Conservation (phyloP, 2,888 invertebrate species). For the Epirrhoe tristata region DNA sequence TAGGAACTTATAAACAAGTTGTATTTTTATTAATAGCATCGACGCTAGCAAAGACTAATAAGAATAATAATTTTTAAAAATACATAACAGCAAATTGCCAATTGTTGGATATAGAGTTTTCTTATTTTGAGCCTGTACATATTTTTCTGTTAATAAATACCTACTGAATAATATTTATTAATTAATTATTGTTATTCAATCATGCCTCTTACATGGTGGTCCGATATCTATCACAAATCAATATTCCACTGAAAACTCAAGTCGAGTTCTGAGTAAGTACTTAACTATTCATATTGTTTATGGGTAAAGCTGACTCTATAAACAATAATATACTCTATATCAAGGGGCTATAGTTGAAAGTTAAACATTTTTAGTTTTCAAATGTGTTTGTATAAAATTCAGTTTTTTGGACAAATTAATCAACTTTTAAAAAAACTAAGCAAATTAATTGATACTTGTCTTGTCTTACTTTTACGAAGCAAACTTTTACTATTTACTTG, state of each 20-base stretch:
- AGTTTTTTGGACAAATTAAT: not conserved
- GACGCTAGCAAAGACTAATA: no score
- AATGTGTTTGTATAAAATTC: not conserved
- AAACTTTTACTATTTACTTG: no score
- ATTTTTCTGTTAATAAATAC: no score
- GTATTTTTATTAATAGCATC: no score
- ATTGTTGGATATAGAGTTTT: no score
- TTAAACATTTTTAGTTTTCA: not conserved
- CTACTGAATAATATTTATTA: not conserved
- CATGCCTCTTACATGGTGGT: constrained; percentile 29
- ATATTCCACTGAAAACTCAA: constrained; percentile 34
- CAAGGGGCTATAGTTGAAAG: constrained; percentile 1
- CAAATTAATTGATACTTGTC: not conserved
- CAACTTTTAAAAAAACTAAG: not conserved
- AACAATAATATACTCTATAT: not conserved
- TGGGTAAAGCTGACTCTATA: not conserved
- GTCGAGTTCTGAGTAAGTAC: constrained; percentile 12
- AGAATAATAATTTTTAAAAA: no score
- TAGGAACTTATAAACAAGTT: not conserved
- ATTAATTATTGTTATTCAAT: constrained; percentile 32
- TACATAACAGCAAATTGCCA: no score
- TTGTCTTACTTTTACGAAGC: not conserved
- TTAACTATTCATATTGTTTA: constrained; percentile 11
- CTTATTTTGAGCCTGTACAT: no score
- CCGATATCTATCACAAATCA: constrained; percentile 26